Evolutionary conservation across 2,888 invertebrate genomes (phyloP), one percentile per base, ranked within the genome.

Genomic region (Drosophila pseudotakahashii): DNA sequence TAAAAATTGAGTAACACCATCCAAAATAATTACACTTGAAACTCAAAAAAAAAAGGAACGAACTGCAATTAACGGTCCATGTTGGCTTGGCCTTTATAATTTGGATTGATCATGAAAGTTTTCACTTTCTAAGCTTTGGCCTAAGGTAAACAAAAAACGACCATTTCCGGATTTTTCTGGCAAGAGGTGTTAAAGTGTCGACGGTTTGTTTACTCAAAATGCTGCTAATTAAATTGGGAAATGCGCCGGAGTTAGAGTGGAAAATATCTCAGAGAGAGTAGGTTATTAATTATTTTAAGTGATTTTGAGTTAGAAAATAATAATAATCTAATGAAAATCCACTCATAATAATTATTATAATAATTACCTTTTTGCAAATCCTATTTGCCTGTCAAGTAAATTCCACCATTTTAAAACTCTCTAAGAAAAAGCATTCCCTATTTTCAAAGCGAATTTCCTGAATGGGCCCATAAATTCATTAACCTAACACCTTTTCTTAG

Each of bases 51-150:
- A 63, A 63, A 34, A 36, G 48, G 34, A 36, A 64, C 66, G 66
- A 64, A 37, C 53, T 23, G 37, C 44, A 53, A 68, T 66, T 37
- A 67, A 67, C 52, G 64, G 37, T 52, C 7, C 64, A 39, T 7
- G 19, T 34, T 39, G 32, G 16, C 26, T 45, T 45, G 68, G 68
- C n/a, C 52, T 37, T 53, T 64, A 39, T 45, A 45, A 52, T 52
- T 67, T 52, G 23, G 67, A 32, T 45, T 67, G 26, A 45, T 45
- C 67, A 67, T 34, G 54, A 36, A 53, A 45, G 44, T 68, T 66
- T 81, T 81, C 88, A 81, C 81, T 81, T 81, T 84, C 79, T 64
- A 79, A 75, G 77, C 67, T 70, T 19, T 10, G 32, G 37, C 48
- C 11, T 47, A 51, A 62, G 13, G 54, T 63, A 71, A 52, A 71